Base-by-base conservation (phyloP, 2,113 vertebrate genomes). In the Takifugu bimaculatus region DNA sequence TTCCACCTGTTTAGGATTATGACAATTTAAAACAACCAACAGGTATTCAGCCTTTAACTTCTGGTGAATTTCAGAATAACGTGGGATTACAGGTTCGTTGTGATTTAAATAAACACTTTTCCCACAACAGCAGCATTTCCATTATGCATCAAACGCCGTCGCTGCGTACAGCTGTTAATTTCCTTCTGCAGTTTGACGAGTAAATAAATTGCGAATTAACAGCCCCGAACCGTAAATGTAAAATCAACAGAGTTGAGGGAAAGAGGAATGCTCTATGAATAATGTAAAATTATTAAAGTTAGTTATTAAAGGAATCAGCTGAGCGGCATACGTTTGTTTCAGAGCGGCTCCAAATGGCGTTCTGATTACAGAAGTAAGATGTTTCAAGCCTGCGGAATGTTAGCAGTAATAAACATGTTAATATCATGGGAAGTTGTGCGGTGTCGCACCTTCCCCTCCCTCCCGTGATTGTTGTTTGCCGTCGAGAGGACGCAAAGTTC, bases 181-280 rank as follows among this genome's bases (percentile, higher is more conserved):
- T 4, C 52, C 48, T 55, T 52, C 28, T 43, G 28, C 61, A 68
- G 65, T 63, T 71, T 57, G 51, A 60, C 2, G 57, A 65, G 60
- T 27, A 50, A 73, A 74, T 57, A 50, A 73, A 74, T 57, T 64
- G 48, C 49, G 13, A 67, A 55, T 53, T 42, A 56, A 52, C 9
- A 10, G 26, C 50, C 68, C 10, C 66, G 54, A 12, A 20, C 52
- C 27, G 47, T 61, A 26, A 72, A 48, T 65, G 48, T 60, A 56
- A 32, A 52, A 51, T 29, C 48, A 54, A 39, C 35, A 39, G 35
- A 10, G 35, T 39, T 39, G 35, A 10, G 35, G 35, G 9, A 39
- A 39, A 39, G 35, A 39, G 9, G 4, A 39, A 39, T 10, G 35
- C 9, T 60, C 35, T 29, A 49, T 71, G 60, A 79, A 68, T 73